Conservation (phyloP, 1,140 invertebrate genomes). For the Pachypeltis micranthus region DNA sequence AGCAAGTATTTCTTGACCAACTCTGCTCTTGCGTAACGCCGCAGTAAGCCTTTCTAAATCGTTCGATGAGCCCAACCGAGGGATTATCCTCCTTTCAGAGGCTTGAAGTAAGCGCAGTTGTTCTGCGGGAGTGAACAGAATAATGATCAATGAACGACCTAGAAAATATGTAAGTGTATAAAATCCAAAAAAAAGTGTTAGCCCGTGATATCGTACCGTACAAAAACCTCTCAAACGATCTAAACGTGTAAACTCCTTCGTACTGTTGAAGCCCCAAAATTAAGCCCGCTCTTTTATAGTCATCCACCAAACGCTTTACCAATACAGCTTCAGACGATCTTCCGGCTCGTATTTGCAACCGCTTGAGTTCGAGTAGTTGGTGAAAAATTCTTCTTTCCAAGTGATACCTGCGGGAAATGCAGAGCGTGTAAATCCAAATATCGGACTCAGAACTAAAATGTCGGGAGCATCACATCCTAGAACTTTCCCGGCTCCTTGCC, state of each 20-base stretch:
- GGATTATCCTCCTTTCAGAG: conserved; percentile 37
- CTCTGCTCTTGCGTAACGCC: conserved; percentile 33
- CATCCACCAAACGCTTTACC: conserved; percentile 70
- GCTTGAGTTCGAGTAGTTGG: conserved; percentile 82
- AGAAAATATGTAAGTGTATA: background rate
- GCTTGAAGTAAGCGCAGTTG: conserved; percentile 65
- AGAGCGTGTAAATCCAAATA: no score
- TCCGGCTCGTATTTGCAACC: conserved; percentile 79
- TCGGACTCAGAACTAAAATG: no score
- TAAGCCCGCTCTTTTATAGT: conserved; percentile 64
- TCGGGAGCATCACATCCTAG: no score
- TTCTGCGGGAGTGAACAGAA: no score
- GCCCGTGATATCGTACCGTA: conserved; percentile 55
- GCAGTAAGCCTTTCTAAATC: conserved; percentile 48
- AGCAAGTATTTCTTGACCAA: conserved; percentile 29
- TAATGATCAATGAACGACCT: background rate
- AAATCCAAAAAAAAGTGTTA: no score
- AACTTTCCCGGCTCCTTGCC: no score
- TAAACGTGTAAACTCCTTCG: conserved; percentile 60
- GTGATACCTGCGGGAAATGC: conserved; percentile 77
- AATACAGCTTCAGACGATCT: conserved; percentile 78
- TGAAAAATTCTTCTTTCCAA: conserved; percentile 88
- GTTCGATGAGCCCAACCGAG: conserved; percentile 40
- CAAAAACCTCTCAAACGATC: conserved; percentile 81
- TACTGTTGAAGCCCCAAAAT: conserved; percentile 57